Base-by-base conservation (phyloP, 2,113 vertebrate species). In the Zapus hudsonius region DNA sequence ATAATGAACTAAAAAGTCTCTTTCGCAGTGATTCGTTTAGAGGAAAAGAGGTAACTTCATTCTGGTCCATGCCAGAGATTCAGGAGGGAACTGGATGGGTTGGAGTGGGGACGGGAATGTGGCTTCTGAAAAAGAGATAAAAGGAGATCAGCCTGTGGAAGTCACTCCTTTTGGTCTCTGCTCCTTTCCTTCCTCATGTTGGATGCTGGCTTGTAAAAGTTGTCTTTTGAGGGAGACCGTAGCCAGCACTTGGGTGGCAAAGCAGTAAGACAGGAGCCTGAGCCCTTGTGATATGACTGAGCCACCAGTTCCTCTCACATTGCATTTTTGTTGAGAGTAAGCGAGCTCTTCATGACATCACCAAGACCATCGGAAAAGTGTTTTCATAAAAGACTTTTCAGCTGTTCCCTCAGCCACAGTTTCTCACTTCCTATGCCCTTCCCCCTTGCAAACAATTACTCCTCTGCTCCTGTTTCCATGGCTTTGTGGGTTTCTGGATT, bases 41-140 rank as follows among this genome's bases (percentile, higher is more conserved):
- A 29, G 40, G 0, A 33, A 8, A 57, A 16, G n/a, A 87, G 42
- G 25, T 57, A 22, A 66, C 66, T n/a, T 59, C 52, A 38, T 64
- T 94, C 52, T 76, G 47, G 70, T 38, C 86, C 40, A 15, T n/a
- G 33, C 87, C 83, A 36, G 80, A 87, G 61, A 86, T 67, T 29
- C 72, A 27, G 22, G 16, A 29, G 23, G 29, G 25, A 40, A 36
- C 38, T 59, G 57, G 86, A 72, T 27, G 4, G 31, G 5, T 38
- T 82, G 19, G 29, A 47, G 2, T 52, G n/a, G 29, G 17, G 31
- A 55, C 66, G 13, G 38, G 11, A 74, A 15, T 4, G 25, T 85
- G 29, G 42, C 8, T 92, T 88, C 38, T 57, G 29, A 63, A 93
- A 93, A 83, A 87, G 19, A 92, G 86, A 79, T 52, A 9, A 81